A percentile compares a stretch with the other conserved stretches of the same genome.
phyloP scores from a whole-genome alignment of 2,797 vertebrate species.

The Presbytis comata region DNA sequence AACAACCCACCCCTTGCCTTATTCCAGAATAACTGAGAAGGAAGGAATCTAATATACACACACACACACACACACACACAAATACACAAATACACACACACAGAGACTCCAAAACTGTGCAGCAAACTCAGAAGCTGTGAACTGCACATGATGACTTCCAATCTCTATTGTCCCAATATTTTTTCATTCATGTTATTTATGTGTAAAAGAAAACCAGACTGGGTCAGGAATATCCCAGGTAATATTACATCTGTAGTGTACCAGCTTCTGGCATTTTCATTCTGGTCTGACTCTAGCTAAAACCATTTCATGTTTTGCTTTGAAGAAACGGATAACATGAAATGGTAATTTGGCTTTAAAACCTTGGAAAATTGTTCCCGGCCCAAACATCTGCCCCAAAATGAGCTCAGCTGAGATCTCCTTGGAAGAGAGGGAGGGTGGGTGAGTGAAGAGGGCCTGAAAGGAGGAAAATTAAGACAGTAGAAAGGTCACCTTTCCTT shows the following conservation, averaged over 20 bases:
- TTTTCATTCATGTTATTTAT: not conserved
- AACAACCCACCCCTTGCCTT: not conserved
- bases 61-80: too few relatives aligned
- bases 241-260: constrained; percentile 36
- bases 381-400: constrained; percentile 76
- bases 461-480: not conserved
- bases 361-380: constrained; percentile 77
- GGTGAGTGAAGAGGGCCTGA: not conserved
- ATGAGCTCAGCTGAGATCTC: constrained; percentile 68
- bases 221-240: not conserved
- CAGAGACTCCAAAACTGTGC: too few relatives aligned
- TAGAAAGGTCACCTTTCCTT: not conserved
- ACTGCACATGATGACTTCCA: not conserved
- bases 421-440: not conserved
- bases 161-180: not conserved
- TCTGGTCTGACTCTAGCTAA: constrained; percentile 69
- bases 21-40: constrained; percentile 20
- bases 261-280: constrained; percentile 67
- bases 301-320: constrained; percentile 74
- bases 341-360: constrained; percentile 78
- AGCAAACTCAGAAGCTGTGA: not conserved
- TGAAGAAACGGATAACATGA: constrained; percentile 78
- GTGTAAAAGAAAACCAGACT: not conserved
- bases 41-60: not conserved
- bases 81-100: too few relatives aligned